These are phyloP conservation scores for Muscicapa comitata DNA, from an alignment of 2,797 vertebrate species.

Conservation along the genomic window DNA sequence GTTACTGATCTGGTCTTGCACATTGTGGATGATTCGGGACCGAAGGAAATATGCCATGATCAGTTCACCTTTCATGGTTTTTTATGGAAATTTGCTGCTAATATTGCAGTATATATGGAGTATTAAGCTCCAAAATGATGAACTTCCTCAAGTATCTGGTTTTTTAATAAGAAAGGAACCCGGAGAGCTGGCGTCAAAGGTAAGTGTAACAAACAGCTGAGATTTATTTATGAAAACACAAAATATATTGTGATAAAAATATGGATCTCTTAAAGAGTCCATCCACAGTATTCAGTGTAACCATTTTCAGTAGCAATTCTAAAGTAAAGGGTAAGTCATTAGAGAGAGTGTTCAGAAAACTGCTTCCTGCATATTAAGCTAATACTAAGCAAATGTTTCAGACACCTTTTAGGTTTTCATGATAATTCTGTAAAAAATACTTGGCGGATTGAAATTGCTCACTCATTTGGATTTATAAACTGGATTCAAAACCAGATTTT, in stretches of 20 bases:
- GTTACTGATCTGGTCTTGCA: slow-evolving; percentile 93
- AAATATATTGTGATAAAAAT: neutral
- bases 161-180: slow-evolving; percentile 82
- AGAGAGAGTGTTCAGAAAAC: neutral
- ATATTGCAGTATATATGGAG: slow-evolving; percentile 93
- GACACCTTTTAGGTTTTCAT: neutral
- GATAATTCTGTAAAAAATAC: neutral
- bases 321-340: neutral
- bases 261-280: neutral
- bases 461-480: neutral
- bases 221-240: neutral
- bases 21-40: slow-evolving; percentile 94
- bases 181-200: slow-evolving; percentile 89
- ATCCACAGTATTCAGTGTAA: neutral
- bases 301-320: neutral
- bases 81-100: slow-evolving; percentile 89
- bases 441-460: neutral
- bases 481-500: neutral
- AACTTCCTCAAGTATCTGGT: slow-evolving; percentile 75
- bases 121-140: slow-evolving; percentile 75
- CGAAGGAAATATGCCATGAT: slow-evolving; percentile 93
- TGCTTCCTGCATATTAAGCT: neutral
- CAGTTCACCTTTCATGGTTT: slow-evolving; percentile 95
- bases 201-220: slow-evolving; percentile 52
- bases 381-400: neutral